Conservation (phyloP, 2,888 invertebrate species). For the Luperina nickerlii region DNA sequence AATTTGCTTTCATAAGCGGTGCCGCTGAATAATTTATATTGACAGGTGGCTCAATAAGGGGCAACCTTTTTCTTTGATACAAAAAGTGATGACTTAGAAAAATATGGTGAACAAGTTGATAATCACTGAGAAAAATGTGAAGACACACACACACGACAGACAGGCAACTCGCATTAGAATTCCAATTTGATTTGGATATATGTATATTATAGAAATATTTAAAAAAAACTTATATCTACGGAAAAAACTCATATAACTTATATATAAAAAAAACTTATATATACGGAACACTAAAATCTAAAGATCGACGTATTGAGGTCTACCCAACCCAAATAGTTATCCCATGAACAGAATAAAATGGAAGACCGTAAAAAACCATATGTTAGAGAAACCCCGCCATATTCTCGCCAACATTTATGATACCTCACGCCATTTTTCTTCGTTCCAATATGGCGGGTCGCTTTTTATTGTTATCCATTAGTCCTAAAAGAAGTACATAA, state of each 20-base stretch:
- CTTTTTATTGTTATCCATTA: slow-evolving; percentile 43
- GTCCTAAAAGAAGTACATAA: slow-evolving; percentile 33
- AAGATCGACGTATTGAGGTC: not conserved
- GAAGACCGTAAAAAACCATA: slow-evolving; percentile 4
- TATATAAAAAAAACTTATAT: not conserved
- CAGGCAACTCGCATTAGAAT: not conserved
- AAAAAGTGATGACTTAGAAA: not conserved
- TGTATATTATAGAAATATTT: not conserved
- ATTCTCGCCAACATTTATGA: slow-evolving; percentile 32
- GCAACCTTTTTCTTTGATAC: slow-evolving; percentile 27
- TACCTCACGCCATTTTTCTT: slow-evolving; percentile 25
- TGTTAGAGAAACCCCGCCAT: slow-evolving; percentile 10
- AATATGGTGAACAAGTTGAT: not conserved
- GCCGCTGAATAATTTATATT: slow-evolving; percentile 31
- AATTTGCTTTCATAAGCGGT: slow-evolving; percentile 43
- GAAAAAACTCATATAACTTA: too few relatives aligned
- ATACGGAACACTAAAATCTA: not conserved
- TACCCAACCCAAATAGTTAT: not conserved
- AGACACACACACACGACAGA: not conserved
- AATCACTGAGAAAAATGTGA: not conserved
- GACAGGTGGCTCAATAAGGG: slow-evolving; percentile 18
- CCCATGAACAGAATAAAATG: not conserved
- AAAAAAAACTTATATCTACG: not conserved
- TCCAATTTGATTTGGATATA: not conserved
- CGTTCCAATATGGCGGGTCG: slow-evolving; percentile 39